These are phyloP conservation scores for Grallaria varia DNA, from an alignment of 2,113 vertebrate species.

Conservation along the genomic window DNA sequence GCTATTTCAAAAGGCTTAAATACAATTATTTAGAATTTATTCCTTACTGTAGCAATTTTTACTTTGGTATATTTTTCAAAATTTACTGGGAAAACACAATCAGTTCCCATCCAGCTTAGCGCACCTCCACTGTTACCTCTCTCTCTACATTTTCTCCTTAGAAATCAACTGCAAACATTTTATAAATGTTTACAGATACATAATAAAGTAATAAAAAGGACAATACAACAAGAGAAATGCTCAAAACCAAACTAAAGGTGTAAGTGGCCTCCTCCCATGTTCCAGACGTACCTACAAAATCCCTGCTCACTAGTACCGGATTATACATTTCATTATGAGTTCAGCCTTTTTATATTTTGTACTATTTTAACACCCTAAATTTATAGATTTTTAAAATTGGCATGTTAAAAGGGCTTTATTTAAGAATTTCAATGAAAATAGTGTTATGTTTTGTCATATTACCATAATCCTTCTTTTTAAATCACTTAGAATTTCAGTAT, in stretches of 20 bases:
- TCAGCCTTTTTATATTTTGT: conserved; percentile 26
- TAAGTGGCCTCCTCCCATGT: conserved; percentile 34
- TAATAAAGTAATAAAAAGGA: background rate
- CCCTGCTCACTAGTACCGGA: conserved; percentile 15
- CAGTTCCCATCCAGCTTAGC: conserved; percentile 5
- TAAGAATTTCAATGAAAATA: conserved; percentile 62
- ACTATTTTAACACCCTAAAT: conserved; percentile 53
- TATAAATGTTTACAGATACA: conserved; percentile 6
- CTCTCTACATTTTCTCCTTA: conserved; percentile 12
- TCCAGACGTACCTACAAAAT: conserved; percentile 51
- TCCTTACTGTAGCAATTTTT: conserved; percentile 44
- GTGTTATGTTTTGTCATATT: conserved; percentile 63
- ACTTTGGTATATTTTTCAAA: conserved; percentile 19
- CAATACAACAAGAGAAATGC: background rate
- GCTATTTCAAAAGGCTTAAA: background rate
- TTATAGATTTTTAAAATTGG: conserved; percentile 48
- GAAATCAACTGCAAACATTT: conserved; percentile 5
- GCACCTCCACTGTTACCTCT: conserved; percentile 19
- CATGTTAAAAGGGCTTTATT: conserved; percentile 53
- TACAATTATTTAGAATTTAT: conserved; percentile 58
- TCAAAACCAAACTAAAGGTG: conserved; percentile 36
- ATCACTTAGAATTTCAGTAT: conserved; percentile 62
- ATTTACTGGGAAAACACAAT: conserved; percentile 50
- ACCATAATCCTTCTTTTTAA: conserved; percentile 66
- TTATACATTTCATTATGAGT: conserved; percentile 31